phyloP scores from a whole-genome alignment of 2,888 invertebrate genomes.

The Cephus pygmeus region DNA sequence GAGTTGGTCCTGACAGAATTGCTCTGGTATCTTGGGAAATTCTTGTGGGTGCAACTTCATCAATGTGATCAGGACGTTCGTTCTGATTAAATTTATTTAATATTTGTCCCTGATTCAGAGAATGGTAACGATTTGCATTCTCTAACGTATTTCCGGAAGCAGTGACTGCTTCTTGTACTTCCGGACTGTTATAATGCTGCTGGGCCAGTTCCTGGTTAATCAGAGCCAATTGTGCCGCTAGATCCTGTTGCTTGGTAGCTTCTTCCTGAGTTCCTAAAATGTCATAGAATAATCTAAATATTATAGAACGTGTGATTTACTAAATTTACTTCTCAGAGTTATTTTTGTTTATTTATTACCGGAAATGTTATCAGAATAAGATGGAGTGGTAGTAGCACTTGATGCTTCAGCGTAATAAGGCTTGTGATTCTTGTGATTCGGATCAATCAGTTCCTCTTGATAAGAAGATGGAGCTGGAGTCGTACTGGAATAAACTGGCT shows the following conservation, averaged over 20 bases:
- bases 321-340: background rate
- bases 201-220: conserved; percentile 27
- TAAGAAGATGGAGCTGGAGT: conserved; percentile 22
- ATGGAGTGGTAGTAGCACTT: conserved; percentile 34
- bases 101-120: background rate
- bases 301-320: background rate
- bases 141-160: background rate
- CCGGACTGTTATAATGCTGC: background rate
- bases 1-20: conserved; percentile 60
- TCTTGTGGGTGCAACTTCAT: conserved; percentile 4
- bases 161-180: background rate
- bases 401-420: conserved; percentile 26
- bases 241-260: conserved; percentile 30
- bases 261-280: conserved; percentile 24
- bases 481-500: conserved; percentile 18
- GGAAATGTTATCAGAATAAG: conserved; percentile 19
- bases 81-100: background rate
- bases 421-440: conserved; percentile 30
- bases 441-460: conserved; percentile 33
- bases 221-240: conserved; percentile 32
- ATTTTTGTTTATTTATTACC: background rate
- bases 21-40: conserved; percentile 24
- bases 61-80: background rate
- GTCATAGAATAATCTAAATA: background rate
- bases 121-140: background rate